phyloP scores from a whole-genome alignment of 2,113 vertebrate genomes.

The Heterotis niloticus region DNA sequence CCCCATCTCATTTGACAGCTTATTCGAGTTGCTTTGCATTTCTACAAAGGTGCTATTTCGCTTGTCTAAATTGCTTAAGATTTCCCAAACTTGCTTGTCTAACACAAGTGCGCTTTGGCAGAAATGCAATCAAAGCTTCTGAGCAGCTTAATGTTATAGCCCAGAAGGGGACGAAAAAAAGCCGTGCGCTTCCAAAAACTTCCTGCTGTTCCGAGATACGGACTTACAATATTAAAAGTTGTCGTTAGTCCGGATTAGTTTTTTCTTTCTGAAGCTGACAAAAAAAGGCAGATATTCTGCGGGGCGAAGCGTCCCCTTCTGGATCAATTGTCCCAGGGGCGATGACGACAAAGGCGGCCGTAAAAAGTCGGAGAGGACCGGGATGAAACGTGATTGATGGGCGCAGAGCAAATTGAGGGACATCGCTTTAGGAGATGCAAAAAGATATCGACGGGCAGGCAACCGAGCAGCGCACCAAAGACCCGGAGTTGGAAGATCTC shows the following conservation, averaged over 20 bases:
- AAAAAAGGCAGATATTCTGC: neutral
- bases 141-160: neutral
- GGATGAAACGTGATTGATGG: conserved; percentile 32
- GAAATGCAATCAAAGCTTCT: neutral
- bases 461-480: conserved; percentile 16
- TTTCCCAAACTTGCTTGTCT: conserved; percentile 15
- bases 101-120: neutral
- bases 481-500: conserved; percentile 11
- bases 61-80: neutral
- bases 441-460: conserved; percentile 30
- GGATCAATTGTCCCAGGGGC: neutral
- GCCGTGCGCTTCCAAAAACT: neutral
- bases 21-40: no score
- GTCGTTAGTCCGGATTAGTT: neutral
- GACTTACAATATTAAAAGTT: neutral
- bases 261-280: neutral
- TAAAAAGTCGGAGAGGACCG: neutral
- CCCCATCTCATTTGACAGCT: no score
- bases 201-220: neutral
- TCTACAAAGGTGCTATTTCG: no score
- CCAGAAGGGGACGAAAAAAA: neutral
- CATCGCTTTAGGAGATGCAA: conserved; percentile 27
- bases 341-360: conserved; percentile 8
- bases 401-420: conserved; percentile 6
- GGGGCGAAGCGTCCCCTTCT: neutral